These are phyloP conservation scores for Allolobophora icterica DNA, from an alignment of 2,888 invertebrate genomes.

Conservation along the genomic window DNA sequence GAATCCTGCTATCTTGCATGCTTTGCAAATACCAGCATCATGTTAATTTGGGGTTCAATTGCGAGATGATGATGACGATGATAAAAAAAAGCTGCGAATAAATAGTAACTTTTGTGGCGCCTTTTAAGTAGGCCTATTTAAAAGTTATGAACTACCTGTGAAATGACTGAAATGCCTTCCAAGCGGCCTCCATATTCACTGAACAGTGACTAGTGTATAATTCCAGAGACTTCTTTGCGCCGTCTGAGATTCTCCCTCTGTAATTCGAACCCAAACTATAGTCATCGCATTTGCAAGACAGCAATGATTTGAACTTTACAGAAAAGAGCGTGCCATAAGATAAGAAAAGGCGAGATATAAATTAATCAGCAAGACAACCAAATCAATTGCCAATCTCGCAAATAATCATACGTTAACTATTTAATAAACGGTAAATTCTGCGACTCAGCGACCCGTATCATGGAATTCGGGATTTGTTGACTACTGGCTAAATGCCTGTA, in stretches of 20 bases:
- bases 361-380: not conserved
- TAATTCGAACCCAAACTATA: not conserved
- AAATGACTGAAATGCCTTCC: not conserved
- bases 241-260: not conserved
- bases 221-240: not conserved
- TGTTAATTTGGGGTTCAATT: no score
- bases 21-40: no score
- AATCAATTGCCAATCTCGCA: not conserved
- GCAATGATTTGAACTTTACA: not conserved
- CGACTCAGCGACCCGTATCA: not conserved
- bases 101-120: no score
- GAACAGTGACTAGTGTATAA: not conserved
- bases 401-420: no score
- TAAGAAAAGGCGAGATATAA: not conserved
- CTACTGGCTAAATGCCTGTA: not conserved
- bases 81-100: no score
- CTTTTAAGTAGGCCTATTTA: no score
- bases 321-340: not conserved
- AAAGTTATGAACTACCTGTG: not conserved
- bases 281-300: not conserved
- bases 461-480: not conserved
- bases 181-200: constrained; percentile 6
- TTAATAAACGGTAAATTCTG: not conserved
- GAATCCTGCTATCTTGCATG: no score
- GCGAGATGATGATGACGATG: no score